Conservation (phyloP, 2,888 invertebrate species). For the Halictus ligatus region DNA sequence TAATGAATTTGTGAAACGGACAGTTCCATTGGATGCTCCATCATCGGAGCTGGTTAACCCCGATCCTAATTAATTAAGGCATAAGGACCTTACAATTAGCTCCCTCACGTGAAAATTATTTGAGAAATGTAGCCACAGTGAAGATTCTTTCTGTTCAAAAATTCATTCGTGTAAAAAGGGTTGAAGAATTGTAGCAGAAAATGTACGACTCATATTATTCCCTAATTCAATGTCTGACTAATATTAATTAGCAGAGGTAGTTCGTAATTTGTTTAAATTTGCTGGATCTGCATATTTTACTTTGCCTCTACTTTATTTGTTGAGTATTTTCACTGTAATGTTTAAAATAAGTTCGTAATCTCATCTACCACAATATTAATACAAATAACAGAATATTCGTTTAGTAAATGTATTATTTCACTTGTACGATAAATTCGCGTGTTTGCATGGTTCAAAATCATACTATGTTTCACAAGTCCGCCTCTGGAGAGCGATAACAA, state of each 20-base stretch:
- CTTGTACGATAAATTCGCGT: neutral
- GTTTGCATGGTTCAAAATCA: no score
- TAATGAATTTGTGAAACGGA: neutral
- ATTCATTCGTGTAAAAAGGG: neutral
- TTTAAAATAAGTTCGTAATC: neutral
- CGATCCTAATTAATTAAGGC: neutral
- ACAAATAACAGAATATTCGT: neutral
- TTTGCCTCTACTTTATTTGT: neutral
- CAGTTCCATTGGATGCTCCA: neutral
- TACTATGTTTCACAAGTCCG: no score
- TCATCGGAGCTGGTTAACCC: neutral
- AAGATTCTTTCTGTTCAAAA: neutral
- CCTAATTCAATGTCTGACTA: no score
- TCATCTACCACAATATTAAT: neutral
- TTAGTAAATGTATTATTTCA: neutral
- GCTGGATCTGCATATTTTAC: no score
- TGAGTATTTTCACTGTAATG: no score
- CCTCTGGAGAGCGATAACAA: neutral
- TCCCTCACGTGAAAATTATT: neutral
- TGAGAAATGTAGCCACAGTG: neutral
- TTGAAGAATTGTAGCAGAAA: neutral
- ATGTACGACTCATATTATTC: neutral
- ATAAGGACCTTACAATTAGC: neutral
- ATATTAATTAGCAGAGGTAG: no score
- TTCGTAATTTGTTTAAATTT: no score